Conservation (phyloP, 2,888 invertebrate species). For the Drosophila acutilabella region DNA sequence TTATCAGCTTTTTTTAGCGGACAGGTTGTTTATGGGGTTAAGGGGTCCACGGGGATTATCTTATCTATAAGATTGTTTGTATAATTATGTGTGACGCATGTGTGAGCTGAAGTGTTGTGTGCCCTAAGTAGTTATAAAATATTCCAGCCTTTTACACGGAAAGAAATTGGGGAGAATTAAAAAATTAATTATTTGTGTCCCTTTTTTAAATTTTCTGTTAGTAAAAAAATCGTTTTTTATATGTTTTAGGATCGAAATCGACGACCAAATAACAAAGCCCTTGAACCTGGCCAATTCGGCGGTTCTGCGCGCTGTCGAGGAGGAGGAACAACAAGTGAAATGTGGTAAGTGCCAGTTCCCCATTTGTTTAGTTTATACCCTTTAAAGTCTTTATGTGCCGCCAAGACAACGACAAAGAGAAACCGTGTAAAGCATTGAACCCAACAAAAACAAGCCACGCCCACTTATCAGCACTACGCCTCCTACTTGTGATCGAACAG, state of each 20-base stretch:
- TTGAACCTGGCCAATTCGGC: constrained; percentile 94
- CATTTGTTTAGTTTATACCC: too few relatives aligned
- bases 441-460: constrained; percentile 25
- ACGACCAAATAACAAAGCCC: constrained; percentile 89
- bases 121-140: neutral
- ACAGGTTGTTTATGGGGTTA: neutral
- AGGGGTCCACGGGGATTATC: constrained; percentile 15
- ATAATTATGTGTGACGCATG: constrained; percentile 1
- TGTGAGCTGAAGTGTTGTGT: neutral
- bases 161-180: too few relatives aligned
- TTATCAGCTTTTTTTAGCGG: constrained; percentile 23
- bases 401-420: constrained; percentile 25
- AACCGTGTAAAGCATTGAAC: constrained; percentile 56
- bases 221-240: neutral
- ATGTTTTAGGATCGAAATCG: constrained; percentile 90
- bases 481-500: constrained; percentile 17
- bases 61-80: constrained; percentile 7
- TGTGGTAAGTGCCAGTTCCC: constrained; percentile 86
- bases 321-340: constrained; percentile 90
- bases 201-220: too few relatives aligned
- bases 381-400: constrained; percentile 13
- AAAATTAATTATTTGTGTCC: too few relatives aligned
- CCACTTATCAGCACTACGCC: constrained; percentile 28
- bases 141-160: too few relatives aligned
- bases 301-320: constrained; percentile 93